Evolutionary conservation across 2,888 invertebrate species (phyloP), one percentile per base, ranked within the genome.

Genomic region (Troides oblongomaculatus): DNA sequence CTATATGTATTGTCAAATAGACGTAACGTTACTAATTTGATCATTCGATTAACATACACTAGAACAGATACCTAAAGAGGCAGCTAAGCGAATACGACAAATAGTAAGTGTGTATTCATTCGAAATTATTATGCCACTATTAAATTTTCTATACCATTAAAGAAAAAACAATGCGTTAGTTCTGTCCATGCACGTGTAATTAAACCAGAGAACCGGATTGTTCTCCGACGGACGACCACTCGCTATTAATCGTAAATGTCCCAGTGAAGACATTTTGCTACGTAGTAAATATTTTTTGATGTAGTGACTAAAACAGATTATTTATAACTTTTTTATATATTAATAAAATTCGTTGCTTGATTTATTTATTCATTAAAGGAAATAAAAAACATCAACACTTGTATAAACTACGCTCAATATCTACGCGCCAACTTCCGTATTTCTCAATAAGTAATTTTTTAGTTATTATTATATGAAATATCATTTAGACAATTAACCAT

Each of bases 131-230:
- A 53, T 50, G 66, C 36, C 59, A 70, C 62, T 66, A 43, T 66
- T 61, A 68, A 60, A 59, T 66, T 64, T 57, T 56, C n/a, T 62
- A 53, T 17, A 23, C 59, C 57, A 36, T 64, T 62, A 68, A 62
- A 64, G 61, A 70, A 75, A 70, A 78, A 79, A 84, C 83, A 84
- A 84, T 83, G 80, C 77, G 76, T 78, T 75, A 76, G 70, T 72
- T 67, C 77, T 75, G 74, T 80, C 77, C 78, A 78, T 76, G 83
- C 78, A 80, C 78, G 78, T 79, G 82, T 86, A 88, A 89, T 88
- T 88, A 88, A 88, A 83, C 79, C 83, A 77, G 78, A 76, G 77
- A 87, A 85, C 86, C 86, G 85, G 87, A 75, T 80, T 76, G 74
- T 72, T 66, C 72, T 68, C 63, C 73, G 76, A 76, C 72, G 77